A percentile compares a stretch with the other conserved stretches of the same genome.
phyloP scores from a whole-genome alignment of 2,797 vertebrate genomes.

The Acomys russatus region DNA sequence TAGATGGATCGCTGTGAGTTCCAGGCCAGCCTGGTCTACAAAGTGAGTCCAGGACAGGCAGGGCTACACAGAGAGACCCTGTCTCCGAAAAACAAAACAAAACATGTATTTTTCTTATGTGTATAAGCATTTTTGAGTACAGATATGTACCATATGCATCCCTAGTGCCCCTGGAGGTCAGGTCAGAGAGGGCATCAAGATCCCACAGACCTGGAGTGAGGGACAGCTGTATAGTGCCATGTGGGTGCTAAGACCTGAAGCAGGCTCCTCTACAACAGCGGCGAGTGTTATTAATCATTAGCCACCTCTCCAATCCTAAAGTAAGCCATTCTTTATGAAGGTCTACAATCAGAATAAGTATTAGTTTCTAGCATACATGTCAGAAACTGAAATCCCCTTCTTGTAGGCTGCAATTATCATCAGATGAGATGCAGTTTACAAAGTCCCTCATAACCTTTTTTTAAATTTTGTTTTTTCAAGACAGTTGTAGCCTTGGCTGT shows the following conservation, averaged over 20 bases:
- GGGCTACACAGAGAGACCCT: too few relatives aligned
- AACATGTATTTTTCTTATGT: not conserved
- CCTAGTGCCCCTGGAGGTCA: not conserved
- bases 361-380: slow-evolving; percentile 4
- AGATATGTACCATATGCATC: not conserved
- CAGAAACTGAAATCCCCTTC: slow-evolving; percentile 48
- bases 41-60: too few relatives aligned
- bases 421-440: not conserved
- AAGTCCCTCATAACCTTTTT: slow-evolving; percentile 12
- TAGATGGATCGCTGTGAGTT: too few relatives aligned
- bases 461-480: too few relatives aligned
- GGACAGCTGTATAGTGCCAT: not conserved
- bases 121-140: not conserved
- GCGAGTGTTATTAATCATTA: not conserved
- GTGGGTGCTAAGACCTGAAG: not conserved
- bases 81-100: too few relatives aligned
- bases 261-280: not conserved
- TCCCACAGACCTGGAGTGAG: not conserved
- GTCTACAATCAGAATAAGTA: not conserved
- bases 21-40: too few relatives aligned
- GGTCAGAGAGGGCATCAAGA: not conserved
- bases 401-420: not conserved
- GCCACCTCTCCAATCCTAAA: not conserved
- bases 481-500: too few relatives aligned
- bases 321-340: not conserved